Conservation (phyloP, 2,888 invertebrate genomes). For the Hanleya hanleyi region DNA sequence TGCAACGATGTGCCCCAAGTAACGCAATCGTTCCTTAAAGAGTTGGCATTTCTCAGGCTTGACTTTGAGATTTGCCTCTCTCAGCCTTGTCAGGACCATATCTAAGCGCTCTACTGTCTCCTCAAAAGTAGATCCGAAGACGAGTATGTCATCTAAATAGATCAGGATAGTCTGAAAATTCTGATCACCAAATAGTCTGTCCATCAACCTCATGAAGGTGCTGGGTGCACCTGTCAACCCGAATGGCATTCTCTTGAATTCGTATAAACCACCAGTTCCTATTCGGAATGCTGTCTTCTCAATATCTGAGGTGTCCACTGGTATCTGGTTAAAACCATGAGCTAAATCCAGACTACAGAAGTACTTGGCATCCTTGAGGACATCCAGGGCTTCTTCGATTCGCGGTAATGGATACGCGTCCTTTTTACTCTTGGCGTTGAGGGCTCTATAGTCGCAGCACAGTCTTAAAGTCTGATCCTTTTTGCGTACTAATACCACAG, state of each 20-base stretch:
- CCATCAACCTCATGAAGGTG: slow-evolving; percentile 12
- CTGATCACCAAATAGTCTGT: slow-evolving; percentile 3
- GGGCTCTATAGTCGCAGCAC: slow-evolving; percentile 42
- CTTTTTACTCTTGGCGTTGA: slow-evolving; percentile 42
- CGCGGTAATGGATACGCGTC: slow-evolving; percentile 46
- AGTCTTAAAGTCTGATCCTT: slow-evolving; percentile 29
- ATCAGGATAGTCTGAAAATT: slow-evolving; percentile 9
- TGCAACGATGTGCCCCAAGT: slow-evolving; percentile 8
- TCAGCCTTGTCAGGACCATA: not conserved
- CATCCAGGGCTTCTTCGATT: slow-evolving; percentile 45
- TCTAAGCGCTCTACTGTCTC: slow-evolving; percentile 1
- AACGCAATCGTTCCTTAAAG: not conserved
- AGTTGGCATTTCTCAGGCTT: no score
- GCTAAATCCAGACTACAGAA: slow-evolving; percentile 43
- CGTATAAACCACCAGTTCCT: slow-evolving; percentile 6
- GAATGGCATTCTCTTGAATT: slow-evolving; percentile 6
- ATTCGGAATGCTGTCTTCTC: slow-evolving; percentile 9
- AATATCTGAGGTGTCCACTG: slow-evolving; percentile 24
- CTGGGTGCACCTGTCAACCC: slow-evolving; percentile 2
- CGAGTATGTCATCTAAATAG: slow-evolving; percentile 10
- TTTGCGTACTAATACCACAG: slow-evolving; percentile 44
- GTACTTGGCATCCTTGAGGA: slow-evolving; percentile 26
- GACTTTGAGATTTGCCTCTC: not conserved
- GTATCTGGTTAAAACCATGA: slow-evolving; percentile 43
- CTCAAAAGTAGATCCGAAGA: slow-evolving; percentile 8